Evolutionary conservation across 2,113 vertebrate species (phyloP), one percentile per base, ranked within the genome.

Genomic region (Pandion haliaetus): DNA sequence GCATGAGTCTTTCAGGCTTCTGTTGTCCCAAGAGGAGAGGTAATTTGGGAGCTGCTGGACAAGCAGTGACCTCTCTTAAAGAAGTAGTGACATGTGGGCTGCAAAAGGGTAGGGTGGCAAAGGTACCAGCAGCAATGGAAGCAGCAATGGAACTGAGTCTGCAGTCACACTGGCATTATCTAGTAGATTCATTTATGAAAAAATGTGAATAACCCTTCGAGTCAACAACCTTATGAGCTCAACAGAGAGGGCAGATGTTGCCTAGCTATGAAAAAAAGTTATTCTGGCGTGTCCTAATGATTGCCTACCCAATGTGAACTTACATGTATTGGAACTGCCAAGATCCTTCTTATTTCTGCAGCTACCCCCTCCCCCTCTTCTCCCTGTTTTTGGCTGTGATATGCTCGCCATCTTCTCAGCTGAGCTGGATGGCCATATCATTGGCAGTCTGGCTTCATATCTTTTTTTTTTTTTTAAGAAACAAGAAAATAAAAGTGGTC

Each of bases 291-390:
- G 25, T 17, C 17, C 17, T 45, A 50, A 49, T 63, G 61, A 45
- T 9, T 44, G 12, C 15, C 49, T 76, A 38, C 8, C 10, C 15
- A 17, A 14, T 42, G 21, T 42, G n/a, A 92, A 63, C 17, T 8
- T 25, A 36, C 25, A 12, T 3, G 1, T 26, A 69, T 18, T 62
- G 34, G 38, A 72, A 40, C 17, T 67, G 20, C 8, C 29, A 73
- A 65, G 70, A 69, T 8, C 24, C 13, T 72, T 72, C 44, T 17
- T 52, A 55, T 25, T 74, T 74, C 61, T 85, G 32, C 26, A 86
- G 32, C 18, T 4, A 16, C 3, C 1, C 16, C 5, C 9, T 90
- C 18, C 54, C 2, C 6, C 2, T 1, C 2, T 63, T 78, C 25
- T 70, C 10, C 10, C 2, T 38, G 0, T 40, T 78, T 69, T 74